phyloP scores from a whole-genome alignment of 2,888 invertebrate species.

The Petrolisthes cinctipes region DNA sequence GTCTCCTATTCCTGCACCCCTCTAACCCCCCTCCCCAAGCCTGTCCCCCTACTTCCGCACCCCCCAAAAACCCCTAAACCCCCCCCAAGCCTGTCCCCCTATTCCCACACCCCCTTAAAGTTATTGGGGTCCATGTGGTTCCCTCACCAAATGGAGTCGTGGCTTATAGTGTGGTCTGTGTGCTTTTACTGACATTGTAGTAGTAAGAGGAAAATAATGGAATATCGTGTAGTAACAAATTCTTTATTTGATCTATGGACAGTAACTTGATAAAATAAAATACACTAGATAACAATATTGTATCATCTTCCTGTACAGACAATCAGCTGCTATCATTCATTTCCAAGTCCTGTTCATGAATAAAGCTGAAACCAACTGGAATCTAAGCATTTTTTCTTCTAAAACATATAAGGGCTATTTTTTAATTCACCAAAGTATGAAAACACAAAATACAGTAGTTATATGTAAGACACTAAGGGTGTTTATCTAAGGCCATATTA shows the following conservation, averaged over 20 bases:
- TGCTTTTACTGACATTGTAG: too few species aligned
- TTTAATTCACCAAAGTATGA: constrained; percentile 24
- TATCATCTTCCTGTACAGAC: constrained; percentile 60
- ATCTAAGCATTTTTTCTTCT: constrained; percentile 34
- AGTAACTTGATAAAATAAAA: constrained; percentile 61
- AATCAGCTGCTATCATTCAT: constrained; percentile 58
- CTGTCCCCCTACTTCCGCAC: too few species aligned
- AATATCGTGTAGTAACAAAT: constrained; percentile 47
- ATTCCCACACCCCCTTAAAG: too few species aligned
- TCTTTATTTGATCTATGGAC: constrained; percentile 59
- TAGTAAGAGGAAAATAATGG: not conserved
- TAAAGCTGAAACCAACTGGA: constrained; percentile 56
- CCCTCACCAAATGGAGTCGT: too few species aligned
- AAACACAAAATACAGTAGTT: constrained; percentile 33
- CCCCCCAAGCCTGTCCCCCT: too few species aligned
- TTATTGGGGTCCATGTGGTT: too few species aligned
- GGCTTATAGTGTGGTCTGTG: too few species aligned
- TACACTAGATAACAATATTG: constrained; percentile 61
- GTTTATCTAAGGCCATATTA: constrained; percentile 37
- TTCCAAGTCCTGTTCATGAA: constrained; percentile 55
- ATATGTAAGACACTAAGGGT: constrained; percentile 43
- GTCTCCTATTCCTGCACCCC: too few species aligned
- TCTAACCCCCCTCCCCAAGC: too few species aligned
- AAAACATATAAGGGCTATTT: constrained; percentile 31
- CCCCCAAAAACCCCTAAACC: too few species aligned